Base-by-base conservation (phyloP, 1,140 invertebrate genomes). In the Marisa cornuarietis region DNA sequence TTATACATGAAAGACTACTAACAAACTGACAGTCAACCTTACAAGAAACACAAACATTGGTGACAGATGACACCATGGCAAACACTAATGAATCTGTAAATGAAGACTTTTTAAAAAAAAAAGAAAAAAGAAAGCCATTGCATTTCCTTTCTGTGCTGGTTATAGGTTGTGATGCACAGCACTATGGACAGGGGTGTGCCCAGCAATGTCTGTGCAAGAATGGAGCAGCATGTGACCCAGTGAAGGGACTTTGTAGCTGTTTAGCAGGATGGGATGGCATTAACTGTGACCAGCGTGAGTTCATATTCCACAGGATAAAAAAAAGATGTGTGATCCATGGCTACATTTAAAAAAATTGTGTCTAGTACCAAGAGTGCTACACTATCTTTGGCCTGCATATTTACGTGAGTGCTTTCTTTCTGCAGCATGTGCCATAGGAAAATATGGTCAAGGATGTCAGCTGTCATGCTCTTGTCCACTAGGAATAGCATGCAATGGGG, bases 241-340 rank as follows among this genome's bases (percentile, higher is more conserved):
- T 95, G 54, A 68, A 94, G 87, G 96, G 96, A 79, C 93, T 93
- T 78, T 99, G 97, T 90, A 94, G 94, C 58, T 99, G 98, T 92
- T 93, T 94, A 9, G 93, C 96, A 66, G 97, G 97, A 14, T 98
- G 84, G 83, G 78, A 81, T 58, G 88, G 88, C 0, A 80, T 84
- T 6, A 84, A 84, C 61, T 92, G 91, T 82, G 85, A 89, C 82
- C 63, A 87, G 82, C 91, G 91, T 92, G 85, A 81, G 85, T 83
- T 18, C 54, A 58, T 14, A 42, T 42, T 42, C 31, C 31, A 42
- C 31, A 42, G 31, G 31, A 42, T 4, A 42, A 42, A 42, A 42
- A 42, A 42, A 42, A 42, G 31, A 42, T 42, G 31, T 42, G 31
- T 42, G 31, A 42, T 4, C 31, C 31, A 42, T 42, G 31, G 31